Percentiles rank a stretch among this genome's conserved stretches.
Evolutionary conservation across 2,113 vertebrate genomes (phyloP).

Genomic region (Spea multiplicata): DNA sequence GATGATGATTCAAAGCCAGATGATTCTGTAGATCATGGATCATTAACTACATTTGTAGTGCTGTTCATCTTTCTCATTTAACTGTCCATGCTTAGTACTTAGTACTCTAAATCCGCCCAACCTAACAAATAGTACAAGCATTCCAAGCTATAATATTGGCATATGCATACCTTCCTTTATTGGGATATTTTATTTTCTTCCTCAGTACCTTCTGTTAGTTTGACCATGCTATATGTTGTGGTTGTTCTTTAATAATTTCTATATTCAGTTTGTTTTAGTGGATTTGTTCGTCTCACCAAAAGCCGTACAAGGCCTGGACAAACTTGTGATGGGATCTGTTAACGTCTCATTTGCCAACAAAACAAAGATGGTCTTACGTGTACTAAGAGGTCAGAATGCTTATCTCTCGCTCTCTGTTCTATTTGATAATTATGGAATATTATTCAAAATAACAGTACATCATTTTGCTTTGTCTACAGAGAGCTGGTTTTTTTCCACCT

Average conservation of each 20-base stretch:
- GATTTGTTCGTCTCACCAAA: slow-evolving; percentile 28
- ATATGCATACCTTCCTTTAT: too few species aligned
- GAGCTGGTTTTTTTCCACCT: slow-evolving; percentile 38
- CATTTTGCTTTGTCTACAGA: slow-evolving; percentile 4
- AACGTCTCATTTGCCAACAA: slow-evolving; percentile 19
- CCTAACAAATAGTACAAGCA: too few species aligned
- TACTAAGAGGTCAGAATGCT: slow-evolving; percentile 21
- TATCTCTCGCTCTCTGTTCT: not conserved
- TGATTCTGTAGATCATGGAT: too few species aligned
- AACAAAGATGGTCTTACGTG: slow-evolving; percentile 1
- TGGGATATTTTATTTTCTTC: too few species aligned
- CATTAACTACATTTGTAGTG: too few species aligned
- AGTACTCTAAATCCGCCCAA: too few species aligned
- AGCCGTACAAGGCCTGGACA: slow-evolving; percentile 21
- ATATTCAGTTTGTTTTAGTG: slow-evolving; percentile 39
- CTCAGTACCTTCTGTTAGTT: too few species aligned
- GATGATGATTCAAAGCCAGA: too few species aligned
- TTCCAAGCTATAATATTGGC: too few species aligned
- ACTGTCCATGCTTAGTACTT: too few species aligned
- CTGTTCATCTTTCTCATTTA: too few species aligned
- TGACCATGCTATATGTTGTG: not conserved
- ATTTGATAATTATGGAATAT: not conserved
- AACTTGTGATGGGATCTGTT: not conserved
- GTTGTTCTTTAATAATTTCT: not conserved
- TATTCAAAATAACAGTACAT: not conserved